These are phyloP conservation scores for Corydoras sp. DNA, from an alignment of 2,113 vertebrate species.

Conservation along the genomic window DNA sequence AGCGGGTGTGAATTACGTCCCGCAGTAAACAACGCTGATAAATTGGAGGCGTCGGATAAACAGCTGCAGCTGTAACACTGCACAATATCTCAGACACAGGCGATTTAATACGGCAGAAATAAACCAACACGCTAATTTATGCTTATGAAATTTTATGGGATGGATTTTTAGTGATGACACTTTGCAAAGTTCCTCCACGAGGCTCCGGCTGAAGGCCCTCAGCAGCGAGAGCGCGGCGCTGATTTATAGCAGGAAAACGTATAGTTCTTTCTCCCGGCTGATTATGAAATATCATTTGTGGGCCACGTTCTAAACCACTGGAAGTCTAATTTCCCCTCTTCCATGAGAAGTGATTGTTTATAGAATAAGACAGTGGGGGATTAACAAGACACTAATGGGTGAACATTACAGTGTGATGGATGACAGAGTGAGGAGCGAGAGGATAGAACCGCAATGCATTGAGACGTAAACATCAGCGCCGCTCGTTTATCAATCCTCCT, in stretches of 20 bases:
- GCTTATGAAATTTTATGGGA: conserved; percentile 46
- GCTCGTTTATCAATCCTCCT: not conserved
- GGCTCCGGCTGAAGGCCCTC: not conserved
- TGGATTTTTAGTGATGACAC: no score
- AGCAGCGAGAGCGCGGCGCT: not conserved
- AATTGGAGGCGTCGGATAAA: conserved; percentile 52
- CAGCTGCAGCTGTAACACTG: conserved; percentile 46
- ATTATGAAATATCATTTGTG: not conserved
- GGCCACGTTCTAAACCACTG: not conserved
- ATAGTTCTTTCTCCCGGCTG: not conserved
- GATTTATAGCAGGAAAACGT: not conserved
- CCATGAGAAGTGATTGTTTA: not conserved
- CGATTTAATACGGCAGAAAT: conserved; percentile 45
- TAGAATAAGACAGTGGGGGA: not conserved
- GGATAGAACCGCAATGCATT: no score
- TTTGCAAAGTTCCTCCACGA: no score
- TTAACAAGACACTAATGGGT: conserved; percentile 9
- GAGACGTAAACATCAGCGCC: not conserved
- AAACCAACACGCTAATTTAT: conserved; percentile 43
- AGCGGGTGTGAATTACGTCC: conserved; percentile 49
- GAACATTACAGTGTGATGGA: not conserved
- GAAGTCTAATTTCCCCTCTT: not conserved
- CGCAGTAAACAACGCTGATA: conserved; percentile 52
- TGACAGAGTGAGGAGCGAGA: not conserved
- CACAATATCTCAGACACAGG: conserved; percentile 39